phyloP scores from a whole-genome alignment of 92 coral and sea anemone species.

The Zoanthus sociatus region DNA sequence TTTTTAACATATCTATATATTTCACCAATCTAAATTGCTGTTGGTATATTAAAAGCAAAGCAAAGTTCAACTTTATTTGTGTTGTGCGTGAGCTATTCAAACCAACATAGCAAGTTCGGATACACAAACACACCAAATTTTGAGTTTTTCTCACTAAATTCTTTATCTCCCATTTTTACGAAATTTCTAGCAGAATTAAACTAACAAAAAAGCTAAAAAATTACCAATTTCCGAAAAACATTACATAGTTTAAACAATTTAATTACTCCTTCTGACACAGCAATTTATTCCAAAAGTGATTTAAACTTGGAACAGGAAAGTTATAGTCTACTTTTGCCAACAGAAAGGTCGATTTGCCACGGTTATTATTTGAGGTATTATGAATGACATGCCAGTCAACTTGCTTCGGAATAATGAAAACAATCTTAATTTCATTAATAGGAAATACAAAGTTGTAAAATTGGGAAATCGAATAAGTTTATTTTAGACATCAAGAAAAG shows the following conservation, averaged over 20 bases:
- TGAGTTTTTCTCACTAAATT: neutral
- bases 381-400: constrained; percentile 50
- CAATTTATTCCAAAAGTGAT: constrained; percentile 70
- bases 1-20: constrained; percentile 4
- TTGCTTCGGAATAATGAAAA: constrained; percentile 18
- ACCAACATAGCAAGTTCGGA: neutral
- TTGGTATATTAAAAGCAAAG: constrained; percentile 18
- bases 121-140: neutral
- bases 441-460: neutral
- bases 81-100: neutral
- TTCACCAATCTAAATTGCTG: constrained; percentile 13
- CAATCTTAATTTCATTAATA: neutral
- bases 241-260: constrained; percentile 78
- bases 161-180: constrained; percentile 13
- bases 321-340: constrained; percentile 35
- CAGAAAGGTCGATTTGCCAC: constrained; percentile 34
- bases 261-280: constrained; percentile 66
- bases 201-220: constrained; percentile 50
- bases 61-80: constrained; percentile 47
- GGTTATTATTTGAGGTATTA: neutral
- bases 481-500: constrained; percentile 12
- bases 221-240: constrained; percentile 78
- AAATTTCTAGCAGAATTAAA: constrained; percentile 4
- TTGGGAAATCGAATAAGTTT: neutral
- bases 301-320: constrained; percentile 60